phyloP scores from a whole-genome alignment of 2,113 vertebrate species.

The Tragelaphus buxtoni region DNA sequence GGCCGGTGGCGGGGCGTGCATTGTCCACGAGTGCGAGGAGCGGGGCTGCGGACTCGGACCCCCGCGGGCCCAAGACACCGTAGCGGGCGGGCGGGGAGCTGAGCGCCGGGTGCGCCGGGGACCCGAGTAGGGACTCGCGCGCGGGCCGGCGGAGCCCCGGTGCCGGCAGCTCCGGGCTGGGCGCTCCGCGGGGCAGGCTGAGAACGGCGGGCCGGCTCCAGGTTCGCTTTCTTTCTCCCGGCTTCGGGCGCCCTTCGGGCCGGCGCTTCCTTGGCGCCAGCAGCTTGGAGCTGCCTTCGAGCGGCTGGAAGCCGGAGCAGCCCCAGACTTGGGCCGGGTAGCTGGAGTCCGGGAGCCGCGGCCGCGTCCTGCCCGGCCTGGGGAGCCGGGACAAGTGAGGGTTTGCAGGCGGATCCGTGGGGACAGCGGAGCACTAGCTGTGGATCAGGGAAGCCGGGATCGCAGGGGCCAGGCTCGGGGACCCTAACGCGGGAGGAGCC shows the following conservation, averaged over 20 bases:
- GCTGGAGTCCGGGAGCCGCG: not conserved
- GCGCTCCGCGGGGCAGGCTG: not conserved
- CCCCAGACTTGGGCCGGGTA: not conserved
- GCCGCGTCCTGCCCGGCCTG: not conserved
- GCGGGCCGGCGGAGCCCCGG: not conserved
- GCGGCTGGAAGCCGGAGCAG: not conserved
- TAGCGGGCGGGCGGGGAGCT: constrained; percentile 8
- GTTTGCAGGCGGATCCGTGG: not conserved
- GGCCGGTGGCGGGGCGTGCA: constrained; percentile 21
- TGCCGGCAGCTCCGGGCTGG: not conserved
- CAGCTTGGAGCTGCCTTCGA: constrained; percentile 12
- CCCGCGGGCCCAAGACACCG: not conserved
- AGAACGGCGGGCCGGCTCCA: not conserved
- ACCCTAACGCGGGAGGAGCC: not conserved
- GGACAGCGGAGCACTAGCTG: not conserved
- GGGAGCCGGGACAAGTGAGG: not conserved
- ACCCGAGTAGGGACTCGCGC: not conserved
- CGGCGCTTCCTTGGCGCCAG: not conserved
- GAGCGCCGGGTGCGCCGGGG: not conserved
- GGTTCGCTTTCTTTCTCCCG: not conserved
- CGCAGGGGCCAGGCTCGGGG: not conserved
- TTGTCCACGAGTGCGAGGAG: constrained; percentile 41
- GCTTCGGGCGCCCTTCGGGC: not conserved
- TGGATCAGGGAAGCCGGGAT: not conserved
- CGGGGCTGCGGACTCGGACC: not conserved